These are phyloP conservation scores for Abrostola triplasia DNA, from an alignment of 2,888 invertebrate species.

Conservation along the genomic window DNA sequence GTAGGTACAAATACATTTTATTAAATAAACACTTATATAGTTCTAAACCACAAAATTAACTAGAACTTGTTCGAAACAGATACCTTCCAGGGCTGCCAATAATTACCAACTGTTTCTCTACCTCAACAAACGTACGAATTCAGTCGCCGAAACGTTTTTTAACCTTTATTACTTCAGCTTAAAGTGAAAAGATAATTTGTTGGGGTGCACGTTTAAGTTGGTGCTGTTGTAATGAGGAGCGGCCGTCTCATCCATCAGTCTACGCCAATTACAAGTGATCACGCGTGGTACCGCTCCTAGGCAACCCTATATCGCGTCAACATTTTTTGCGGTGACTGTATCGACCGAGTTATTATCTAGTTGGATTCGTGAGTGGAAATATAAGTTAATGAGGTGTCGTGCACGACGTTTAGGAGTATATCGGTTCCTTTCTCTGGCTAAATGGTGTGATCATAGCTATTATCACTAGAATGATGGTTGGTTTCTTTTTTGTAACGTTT, in stretches of 20 bases:
- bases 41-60: conserved; percentile 50
- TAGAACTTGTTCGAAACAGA: conserved; percentile 50
- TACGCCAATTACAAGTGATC: conserved; percentile 83
- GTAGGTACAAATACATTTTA: conserved; percentile 32
- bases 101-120: conserved; percentile 67
- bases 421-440: conserved; percentile 23
- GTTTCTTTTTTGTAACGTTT: not conserved
- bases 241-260: conserved; percentile 73
- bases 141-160: conserved; percentile 1
- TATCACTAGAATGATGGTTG: not conserved
- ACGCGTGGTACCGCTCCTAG: conserved; percentile 72
- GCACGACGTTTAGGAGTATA: conserved; percentile 40
- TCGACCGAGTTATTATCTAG: conserved; percentile 55
- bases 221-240: conserved; percentile 69
- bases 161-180: conserved; percentile 29
- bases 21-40: conserved; percentile 48
- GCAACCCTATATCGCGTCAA: conserved; percentile 75
- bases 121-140: conserved; percentile 28
- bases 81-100: conserved; percentile 66
- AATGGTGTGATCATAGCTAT: conserved; percentile 18
- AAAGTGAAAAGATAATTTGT: conserved; percentile 35
- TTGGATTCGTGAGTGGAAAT: conserved; percentile 55
- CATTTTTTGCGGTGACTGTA: conserved; percentile 55
- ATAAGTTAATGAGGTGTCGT: conserved; percentile 52
- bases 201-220: conserved; percentile 52